Evolutionary conservation across 1,140 invertebrate genomes (phyloP).

Genomic region (Venustaconcha ellipsiformis): DNA sequence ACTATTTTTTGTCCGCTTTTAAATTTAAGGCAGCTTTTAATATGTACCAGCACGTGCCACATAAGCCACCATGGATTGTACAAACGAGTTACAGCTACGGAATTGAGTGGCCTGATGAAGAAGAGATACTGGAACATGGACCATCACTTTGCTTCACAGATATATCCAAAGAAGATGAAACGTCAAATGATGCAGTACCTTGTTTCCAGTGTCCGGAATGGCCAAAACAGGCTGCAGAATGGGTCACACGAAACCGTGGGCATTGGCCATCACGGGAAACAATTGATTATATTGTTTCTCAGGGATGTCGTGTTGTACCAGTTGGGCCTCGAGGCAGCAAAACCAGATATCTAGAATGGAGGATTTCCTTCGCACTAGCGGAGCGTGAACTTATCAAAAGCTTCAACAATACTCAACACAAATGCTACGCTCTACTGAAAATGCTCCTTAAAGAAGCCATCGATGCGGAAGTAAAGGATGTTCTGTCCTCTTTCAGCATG

Average conservation of each 20-base stretch:
- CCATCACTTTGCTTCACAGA: conserved; percentile 15
- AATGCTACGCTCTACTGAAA: conserved; percentile 16
- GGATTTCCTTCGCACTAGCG: conserved; percentile 9
- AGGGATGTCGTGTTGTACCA: conserved; percentile 12
- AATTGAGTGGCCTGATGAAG: conserved; percentile 7
- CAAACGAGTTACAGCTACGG: conserved; percentile 13
- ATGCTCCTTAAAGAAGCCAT: conserved; percentile 9
- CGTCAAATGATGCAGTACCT: conserved; percentile 11
- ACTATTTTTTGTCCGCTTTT: neutral
- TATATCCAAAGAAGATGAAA: conserved; percentile 10
- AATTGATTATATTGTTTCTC: neutral
- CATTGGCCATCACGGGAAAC: conserved; percentile 2
- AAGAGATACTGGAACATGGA: conserved; percentile 14
- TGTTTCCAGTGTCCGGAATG: conserved; percentile 17
- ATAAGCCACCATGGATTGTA: conserved; percentile 10
- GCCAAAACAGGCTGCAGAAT: conserved; percentile 8
- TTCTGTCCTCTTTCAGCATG: conserved; percentile 13
- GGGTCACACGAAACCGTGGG: neutral
- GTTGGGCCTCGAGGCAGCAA: conserved; percentile 10
- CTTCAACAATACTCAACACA: conserved; percentile 12
- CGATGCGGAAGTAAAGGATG: neutral
- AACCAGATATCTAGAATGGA: conserved; percentile 12
- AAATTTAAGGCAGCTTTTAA: conserved; percentile 18
- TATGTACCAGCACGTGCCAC: conserved; percentile 12
- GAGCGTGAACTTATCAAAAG: conserved; percentile 1